phyloP scores from a whole-genome alignment of 2,113 vertebrate species.

The Meriones unguiculatus region DNA sequence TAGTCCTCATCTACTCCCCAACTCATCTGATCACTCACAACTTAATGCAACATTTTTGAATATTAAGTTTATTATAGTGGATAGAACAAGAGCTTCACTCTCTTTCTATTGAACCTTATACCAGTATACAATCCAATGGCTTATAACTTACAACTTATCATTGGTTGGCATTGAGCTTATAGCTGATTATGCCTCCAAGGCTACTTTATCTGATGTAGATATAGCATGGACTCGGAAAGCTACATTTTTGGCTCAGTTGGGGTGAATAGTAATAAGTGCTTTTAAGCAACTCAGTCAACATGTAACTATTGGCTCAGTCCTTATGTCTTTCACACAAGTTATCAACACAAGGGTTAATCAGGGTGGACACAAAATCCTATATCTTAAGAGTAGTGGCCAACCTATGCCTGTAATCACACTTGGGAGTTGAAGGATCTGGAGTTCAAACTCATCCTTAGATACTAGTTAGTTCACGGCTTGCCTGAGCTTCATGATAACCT shows the following conservation, averaged over 20 bases:
- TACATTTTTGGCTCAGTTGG: not conserved
- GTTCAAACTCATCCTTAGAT: not conserved
- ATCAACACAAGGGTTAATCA: too few species aligned
- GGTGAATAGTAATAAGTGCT: not conserved
- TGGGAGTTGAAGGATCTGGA: not conserved
- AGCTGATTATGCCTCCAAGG: not conserved
- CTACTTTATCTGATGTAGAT: not conserved
- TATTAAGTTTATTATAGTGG: not conserved
- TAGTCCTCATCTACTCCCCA: not conserved
- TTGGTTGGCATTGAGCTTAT: not conserved
- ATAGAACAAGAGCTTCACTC: not conserved
- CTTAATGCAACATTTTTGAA: constrained; percentile 6
- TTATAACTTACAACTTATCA: not conserved
- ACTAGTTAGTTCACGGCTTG: not conserved
- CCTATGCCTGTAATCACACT: not conserved
- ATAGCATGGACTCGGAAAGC: not conserved
- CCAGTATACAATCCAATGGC: not conserved
- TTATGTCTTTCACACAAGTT: too few species aligned
- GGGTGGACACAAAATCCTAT: too few species aligned
- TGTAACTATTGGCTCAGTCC: too few species aligned
- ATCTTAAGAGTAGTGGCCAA: not conserved
- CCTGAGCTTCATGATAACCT: not conserved
- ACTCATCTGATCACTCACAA: not conserved
- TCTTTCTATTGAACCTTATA: not conserved
- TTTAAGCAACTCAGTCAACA: not conserved